These are phyloP conservation scores for Hyposmocoma kahamanoa DNA, from an alignment of 1,140 invertebrate genomes.

Conservation along the genomic window DNA sequence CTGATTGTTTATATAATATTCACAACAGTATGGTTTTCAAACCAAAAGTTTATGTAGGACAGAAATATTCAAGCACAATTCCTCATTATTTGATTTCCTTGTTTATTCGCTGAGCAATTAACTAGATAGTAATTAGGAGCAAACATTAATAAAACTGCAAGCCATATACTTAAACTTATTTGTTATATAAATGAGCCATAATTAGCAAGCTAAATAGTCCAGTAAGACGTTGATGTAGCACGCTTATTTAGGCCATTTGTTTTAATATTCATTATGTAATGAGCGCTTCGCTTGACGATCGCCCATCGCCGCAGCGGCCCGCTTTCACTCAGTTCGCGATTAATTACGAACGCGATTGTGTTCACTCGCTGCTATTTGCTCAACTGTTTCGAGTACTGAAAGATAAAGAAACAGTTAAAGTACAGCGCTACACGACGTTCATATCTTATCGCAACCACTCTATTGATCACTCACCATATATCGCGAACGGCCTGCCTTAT, in stretches of 20 bases:
- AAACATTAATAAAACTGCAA: too few species aligned
- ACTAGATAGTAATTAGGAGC: too few species aligned
- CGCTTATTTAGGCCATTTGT: conserved; percentile 56
- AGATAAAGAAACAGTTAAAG: conserved; percentile 62
- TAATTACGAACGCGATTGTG: conserved; percentile 56
- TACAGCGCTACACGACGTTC: conserved; percentile 39
- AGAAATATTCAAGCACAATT: too few species aligned
- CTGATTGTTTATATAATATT: too few species aligned
- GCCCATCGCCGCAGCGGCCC: conserved; percentile 41
- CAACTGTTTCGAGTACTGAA: conserved; percentile 61
- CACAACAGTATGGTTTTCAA: too few species aligned
- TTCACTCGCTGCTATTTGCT: conserved; percentile 60
- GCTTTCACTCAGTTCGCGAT: conserved; percentile 50
- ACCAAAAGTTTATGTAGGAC: too few species aligned
- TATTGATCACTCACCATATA: conserved; percentile 68
- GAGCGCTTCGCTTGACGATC: conserved; percentile 36
- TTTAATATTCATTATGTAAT: conserved; percentile 70
- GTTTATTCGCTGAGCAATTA: too few species aligned
- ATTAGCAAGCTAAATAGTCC: too few species aligned
- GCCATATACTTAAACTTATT: too few species aligned
- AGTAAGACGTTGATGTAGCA: too few species aligned
- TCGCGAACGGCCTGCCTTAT: conserved; percentile 58
- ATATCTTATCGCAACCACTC: conserved; percentile 65
- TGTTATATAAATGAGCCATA: too few species aligned
- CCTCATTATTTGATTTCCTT: too few species aligned